Evolutionary conservation across 2,113 vertebrate species (phyloP).

Genomic region (Nansenia antarctica): DNA sequence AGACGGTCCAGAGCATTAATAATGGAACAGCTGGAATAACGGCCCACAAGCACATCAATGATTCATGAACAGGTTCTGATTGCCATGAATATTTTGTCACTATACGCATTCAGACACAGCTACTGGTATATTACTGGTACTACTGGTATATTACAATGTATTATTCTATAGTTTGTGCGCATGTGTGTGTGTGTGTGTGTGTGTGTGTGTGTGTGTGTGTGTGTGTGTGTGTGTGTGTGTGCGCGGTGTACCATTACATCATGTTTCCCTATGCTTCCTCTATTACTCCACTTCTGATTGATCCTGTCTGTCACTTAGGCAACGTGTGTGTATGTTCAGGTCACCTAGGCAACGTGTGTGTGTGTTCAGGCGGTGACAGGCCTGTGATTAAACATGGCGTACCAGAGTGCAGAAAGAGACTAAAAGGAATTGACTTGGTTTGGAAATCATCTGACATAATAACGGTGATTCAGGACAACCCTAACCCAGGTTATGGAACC

Average conservation of each 20-base stretch:
- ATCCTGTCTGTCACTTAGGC: conserved; percentile 46
- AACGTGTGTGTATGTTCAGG: conserved; percentile 28
- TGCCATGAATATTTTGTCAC: conserved; percentile 67
- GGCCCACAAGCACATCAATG: conserved; percentile 66
- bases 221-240: too few relatives aligned
- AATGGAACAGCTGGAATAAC: conserved; percentile 66
- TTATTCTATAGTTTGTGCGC: too few relatives aligned
- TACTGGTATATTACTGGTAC: conserved; percentile 45
- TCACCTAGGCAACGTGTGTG: too few relatives aligned
- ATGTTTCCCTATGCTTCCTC: too few relatives aligned
- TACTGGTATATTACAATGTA: conserved; percentile 4
- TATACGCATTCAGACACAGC: conserved; percentile 65
- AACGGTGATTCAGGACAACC: conserved; percentile 9
- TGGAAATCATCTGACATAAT: conserved; percentile 2
- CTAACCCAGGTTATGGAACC: conserved; percentile 19
- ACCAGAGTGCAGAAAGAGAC: conserved; percentile 26
- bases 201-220: too few relatives aligned
- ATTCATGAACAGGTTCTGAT: conserved; percentile 71
- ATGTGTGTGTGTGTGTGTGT: too few relatives aligned
- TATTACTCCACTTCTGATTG: too few relatives aligned
- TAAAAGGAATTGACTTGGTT: conserved; percentile 12
- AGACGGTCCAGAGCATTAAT: conserved; percentile 60
- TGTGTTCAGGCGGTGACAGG: too few relatives aligned
- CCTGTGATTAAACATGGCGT: conserved; percentile 46
- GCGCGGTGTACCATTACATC: too few relatives aligned